Evolutionary conservation across 2,113 vertebrate genomes (phyloP).

Genomic region (Recurvirostra avosetta): DNA sequence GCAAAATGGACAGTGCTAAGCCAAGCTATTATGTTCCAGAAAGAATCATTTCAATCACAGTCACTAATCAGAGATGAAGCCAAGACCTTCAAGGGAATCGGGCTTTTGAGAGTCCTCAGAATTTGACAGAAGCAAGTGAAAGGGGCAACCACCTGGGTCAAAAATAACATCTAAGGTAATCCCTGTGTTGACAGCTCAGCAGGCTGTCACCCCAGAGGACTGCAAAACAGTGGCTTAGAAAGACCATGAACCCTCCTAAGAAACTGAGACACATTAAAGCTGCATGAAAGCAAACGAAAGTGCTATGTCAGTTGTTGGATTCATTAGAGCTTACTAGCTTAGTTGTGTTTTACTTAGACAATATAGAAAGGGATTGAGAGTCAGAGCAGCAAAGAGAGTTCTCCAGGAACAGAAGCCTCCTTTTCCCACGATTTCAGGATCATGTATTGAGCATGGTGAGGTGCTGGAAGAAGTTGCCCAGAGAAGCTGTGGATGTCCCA

Average conservation of each 20-base stretch:
- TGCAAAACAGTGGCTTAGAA: neutral
- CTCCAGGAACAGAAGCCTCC: neutral
- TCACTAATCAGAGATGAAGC: neutral
- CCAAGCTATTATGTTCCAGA: neutral
- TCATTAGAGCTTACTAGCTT: neutral
- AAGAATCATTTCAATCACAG: neutral
- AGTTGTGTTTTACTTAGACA: neutral
- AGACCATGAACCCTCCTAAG: neutral
- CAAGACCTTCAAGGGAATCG: neutral
- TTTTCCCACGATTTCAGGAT: neutral
- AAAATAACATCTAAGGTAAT: neutral
- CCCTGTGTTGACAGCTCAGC: neutral
- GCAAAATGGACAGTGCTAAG: neutral
- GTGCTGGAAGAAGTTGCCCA: neutral
- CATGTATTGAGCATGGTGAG: neutral
- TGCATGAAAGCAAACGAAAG: neutral
- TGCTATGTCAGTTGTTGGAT: neutral
- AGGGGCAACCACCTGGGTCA: neutral
- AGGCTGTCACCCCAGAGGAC: neutral
- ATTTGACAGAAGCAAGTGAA: neutral
- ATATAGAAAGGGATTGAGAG: neutral
- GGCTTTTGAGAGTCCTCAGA: neutral
- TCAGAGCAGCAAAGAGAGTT: neutral
- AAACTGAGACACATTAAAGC: neutral
- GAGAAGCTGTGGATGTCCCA: neutral